Evolutionary conservation across 2,797 vertebrate genomes (phyloP).

Genomic region (Eremophila alpestris): DNA sequence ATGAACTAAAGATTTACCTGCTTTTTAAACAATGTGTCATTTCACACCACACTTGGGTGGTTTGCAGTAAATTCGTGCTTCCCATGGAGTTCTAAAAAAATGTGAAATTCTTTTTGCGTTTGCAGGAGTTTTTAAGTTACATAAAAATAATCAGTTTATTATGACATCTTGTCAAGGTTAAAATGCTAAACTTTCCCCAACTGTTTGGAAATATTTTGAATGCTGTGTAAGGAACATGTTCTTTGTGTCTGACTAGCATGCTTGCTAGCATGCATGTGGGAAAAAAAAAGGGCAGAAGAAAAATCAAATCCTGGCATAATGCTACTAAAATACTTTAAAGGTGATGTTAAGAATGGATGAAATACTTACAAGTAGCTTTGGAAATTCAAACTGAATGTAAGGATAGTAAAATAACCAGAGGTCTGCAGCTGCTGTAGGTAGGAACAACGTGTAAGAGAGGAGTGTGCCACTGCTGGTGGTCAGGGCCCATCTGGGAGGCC

Average conservation of each 20-base stretch:
- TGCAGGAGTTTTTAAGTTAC: neutral
- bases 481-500: neutral
- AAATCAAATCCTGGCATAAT: neutral
- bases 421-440: fast-evolving
- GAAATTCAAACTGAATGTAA: neutral
- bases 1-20: neutral
- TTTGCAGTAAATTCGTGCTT: neutral
- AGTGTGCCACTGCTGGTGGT: neutral
- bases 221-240: neutral
- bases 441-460: fast-evolving
- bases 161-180: neutral
- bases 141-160: neutral
- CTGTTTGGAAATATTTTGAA: neutral
- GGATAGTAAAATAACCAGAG: too few species aligned
- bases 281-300: neutral
- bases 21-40: neutral
- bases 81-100: neutral
- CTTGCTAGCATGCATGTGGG: neutral
- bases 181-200: neutral
- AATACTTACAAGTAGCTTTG: neutral
- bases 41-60: neutral
- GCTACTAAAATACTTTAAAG: neutral
- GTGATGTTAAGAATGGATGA: neutral
- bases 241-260: neutral
- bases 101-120: neutral